phyloP scores from a whole-genome alignment of 2,113 vertebrate genomes.

The Sinocyclocheilus anshuiensis region DNA sequence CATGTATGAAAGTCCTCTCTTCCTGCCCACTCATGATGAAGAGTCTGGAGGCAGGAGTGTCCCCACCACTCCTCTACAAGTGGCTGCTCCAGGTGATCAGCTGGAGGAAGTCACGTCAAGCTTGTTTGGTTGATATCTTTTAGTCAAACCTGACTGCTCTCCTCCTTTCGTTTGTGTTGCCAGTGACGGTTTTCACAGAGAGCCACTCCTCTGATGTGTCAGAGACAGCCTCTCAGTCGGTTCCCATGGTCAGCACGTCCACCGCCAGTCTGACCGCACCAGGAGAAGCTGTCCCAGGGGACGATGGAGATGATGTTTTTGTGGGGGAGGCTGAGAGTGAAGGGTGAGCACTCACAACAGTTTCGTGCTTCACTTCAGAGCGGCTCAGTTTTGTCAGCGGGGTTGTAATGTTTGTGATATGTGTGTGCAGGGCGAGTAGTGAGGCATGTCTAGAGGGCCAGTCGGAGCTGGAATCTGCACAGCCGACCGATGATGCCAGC shows the following conservation, averaged over 20 bases:
- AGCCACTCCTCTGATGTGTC: constrained; percentile 82
- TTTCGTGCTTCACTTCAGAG: not conserved
- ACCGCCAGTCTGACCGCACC: constrained; percentile 79
- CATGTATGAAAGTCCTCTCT: constrained; percentile 97
- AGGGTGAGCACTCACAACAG: constrained; percentile 73
- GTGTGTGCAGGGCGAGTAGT: constrained; percentile 69
- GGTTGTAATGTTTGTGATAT: not conserved
- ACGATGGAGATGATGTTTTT: constrained; percentile 95
- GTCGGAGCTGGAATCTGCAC: constrained; percentile 83
- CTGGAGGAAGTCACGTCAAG: not conserved
- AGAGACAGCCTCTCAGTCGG: constrained; percentile 93
- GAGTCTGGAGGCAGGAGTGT: constrained; percentile 96
- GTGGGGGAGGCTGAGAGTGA: constrained; percentile 89
- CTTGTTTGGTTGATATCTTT: not conserved
- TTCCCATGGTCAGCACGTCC: constrained; percentile 95
- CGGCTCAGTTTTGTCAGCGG: not conserved
- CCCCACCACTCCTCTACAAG: constrained; percentile 94
- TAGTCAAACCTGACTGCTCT: not conserved
- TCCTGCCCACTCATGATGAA: constrained; percentile 92
- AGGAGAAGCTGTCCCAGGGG: constrained; percentile 79
- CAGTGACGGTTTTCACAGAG: constrained; percentile 94
- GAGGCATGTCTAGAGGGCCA: constrained; percentile 88
- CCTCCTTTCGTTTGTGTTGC: not conserved
- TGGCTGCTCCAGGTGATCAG: constrained; percentile 89
- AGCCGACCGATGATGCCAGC: constrained; percentile 85